phyloP scores from a whole-genome alignment of 2,888 invertebrate species.

The Apantesis nais region DNA sequence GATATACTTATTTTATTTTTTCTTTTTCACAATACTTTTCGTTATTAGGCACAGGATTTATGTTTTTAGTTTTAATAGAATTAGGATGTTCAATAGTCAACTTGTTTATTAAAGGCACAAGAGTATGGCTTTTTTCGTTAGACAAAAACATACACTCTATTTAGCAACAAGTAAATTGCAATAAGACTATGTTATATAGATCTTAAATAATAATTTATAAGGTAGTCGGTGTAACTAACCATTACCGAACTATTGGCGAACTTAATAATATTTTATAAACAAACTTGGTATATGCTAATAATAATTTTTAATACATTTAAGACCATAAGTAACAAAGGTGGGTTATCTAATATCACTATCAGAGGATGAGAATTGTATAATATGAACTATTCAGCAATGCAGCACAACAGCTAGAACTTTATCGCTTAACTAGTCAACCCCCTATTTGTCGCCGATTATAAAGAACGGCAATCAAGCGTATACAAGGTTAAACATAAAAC shows the following conservation, averaged over 20 bases:
- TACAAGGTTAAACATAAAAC: constrained; percentile 24
- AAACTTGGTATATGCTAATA: neutral
- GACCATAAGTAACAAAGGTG: neutral
- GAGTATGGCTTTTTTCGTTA: neutral
- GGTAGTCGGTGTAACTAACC: neutral
- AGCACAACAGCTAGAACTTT: neutral
- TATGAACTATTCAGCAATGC: neutral
- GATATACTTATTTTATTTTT: constrained; percentile 24
- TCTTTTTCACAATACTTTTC: neutral
- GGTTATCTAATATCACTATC: neutral
- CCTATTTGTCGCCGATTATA: neutral
- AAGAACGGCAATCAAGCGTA: constrained; percentile 12
- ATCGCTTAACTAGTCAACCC: neutral
- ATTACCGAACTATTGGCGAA: neutral
- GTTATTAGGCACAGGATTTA: neutral
- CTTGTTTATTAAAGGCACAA: neutral
- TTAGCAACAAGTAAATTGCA: too few relatives aligned
- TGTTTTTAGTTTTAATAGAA: neutral
- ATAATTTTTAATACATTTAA: neutral
- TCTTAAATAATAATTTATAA: neutral
- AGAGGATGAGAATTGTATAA: neutral
- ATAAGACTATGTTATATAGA: neutral
- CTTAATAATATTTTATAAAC: neutral
- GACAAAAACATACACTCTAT: neutral
- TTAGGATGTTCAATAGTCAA: neutral